Evolutionary conservation across 2,113 vertebrate genomes (phyloP).

Genomic region (Phodopus roborovskii): DNA sequence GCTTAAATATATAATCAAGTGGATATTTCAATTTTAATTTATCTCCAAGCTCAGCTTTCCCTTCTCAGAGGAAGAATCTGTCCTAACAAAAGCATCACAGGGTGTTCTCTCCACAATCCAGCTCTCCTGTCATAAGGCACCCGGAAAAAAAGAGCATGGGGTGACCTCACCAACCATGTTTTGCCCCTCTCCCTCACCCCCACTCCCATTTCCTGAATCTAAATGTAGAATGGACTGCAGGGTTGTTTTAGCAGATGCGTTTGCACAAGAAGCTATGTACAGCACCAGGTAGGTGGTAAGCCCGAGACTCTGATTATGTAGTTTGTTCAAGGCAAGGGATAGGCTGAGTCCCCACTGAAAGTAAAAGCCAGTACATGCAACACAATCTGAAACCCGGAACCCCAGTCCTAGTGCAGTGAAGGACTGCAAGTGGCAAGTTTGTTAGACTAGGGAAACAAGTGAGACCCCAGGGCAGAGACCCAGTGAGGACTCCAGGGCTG

Average conservation of each 20-base stretch:
- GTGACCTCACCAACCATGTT: not conserved
- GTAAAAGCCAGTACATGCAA: conserved; percentile 36
- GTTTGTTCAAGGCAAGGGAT: not conserved
- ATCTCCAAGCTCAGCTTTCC: not conserved
- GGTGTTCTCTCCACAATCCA: not conserved
- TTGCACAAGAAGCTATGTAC: not conserved
- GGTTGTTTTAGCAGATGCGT: not conserved
- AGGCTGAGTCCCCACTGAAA: not conserved
- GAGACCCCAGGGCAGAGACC: not conserved
- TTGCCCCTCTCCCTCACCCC: not conserved
- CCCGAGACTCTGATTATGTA: not conserved
- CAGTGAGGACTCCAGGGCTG: not conserved
- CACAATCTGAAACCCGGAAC: not conserved
- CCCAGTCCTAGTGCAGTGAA: not conserved
- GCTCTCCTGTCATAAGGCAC: not conserved
- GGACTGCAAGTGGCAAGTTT: not conserved
- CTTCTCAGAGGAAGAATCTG: not conserved
- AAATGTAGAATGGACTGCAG: not conserved
- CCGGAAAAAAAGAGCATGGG: not conserved
- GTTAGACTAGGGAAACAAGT: not conserved
- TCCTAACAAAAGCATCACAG: not conserved
- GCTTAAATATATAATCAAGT: not conserved
- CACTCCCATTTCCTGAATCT: not conserved
- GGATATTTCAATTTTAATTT: conserved; percentile 11
- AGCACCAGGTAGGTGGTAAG: not conserved